Percentiles rank a stretch among this genome's conserved stretches.
Conservation (phyloP, 1,140 invertebrate species). For the Drosophila takahashii region DNA sequence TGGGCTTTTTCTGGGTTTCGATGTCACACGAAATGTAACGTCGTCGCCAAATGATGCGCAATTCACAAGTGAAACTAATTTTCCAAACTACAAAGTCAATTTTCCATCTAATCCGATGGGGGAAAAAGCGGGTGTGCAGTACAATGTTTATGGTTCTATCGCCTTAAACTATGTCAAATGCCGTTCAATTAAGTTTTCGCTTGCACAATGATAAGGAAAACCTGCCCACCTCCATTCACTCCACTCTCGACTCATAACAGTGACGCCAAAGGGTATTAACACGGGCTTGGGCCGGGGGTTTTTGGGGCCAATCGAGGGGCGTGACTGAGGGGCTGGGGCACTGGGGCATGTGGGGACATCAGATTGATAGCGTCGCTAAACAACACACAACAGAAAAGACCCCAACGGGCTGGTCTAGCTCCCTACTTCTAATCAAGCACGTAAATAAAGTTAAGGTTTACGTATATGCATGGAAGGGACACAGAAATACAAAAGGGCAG, state of each 20-base stretch:
- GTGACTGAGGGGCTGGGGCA: not conserved
- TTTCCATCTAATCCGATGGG: conserved; percentile 15
- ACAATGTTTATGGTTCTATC: conserved; percentile 43
- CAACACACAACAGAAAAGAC: conserved; percentile 49
- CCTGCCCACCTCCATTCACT: conserved; percentile 17
- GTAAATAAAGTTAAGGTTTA: conserved; percentile 82
- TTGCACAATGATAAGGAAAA: conserved; percentile 70
- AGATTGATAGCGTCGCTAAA: conserved; percentile 61
- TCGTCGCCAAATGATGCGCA: conserved; percentile 60
- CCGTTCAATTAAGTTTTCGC: conserved; percentile 76
- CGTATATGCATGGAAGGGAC: conserved; percentile 31
- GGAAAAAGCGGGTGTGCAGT: conserved; percentile 5
- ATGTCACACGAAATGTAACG: conserved; percentile 59
- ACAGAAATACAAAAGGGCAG: conserved; percentile 26
- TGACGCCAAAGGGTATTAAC: conserved; percentile 43
- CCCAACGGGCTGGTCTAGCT: conserved; percentile 27
- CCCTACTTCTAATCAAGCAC: conserved; percentile 77
- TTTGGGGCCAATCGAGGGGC: conserved; percentile 16
- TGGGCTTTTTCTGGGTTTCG: conserved; percentile 58
- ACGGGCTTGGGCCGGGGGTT: not conserved
- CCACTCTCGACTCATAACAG: conserved; percentile 39
- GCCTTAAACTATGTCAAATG: conserved; percentile 76
- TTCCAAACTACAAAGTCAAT: conserved; percentile 46
- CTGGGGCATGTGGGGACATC: conserved; percentile 30
- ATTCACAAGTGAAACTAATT: conserved; percentile 79